These are phyloP conservation scores for Colaptes auratus DNA, from an alignment of 2,113 vertebrate genomes.

Conservation along the genomic window DNA sequence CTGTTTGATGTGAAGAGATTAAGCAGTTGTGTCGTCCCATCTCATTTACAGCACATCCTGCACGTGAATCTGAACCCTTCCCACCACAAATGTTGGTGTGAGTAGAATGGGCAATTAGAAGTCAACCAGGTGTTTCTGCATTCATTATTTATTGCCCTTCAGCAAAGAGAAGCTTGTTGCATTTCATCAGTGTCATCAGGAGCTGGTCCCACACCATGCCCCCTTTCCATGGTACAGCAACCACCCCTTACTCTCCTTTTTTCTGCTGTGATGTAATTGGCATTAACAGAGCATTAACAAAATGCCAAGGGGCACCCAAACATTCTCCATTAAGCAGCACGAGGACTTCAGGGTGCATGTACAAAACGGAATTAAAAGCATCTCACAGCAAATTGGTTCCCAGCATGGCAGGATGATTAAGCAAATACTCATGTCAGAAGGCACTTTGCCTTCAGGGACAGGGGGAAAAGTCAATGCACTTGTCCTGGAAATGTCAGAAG, in stretches of 20 bases:
- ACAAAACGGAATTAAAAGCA: not conserved
- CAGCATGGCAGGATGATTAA: not conserved
- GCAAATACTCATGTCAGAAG: not conserved
- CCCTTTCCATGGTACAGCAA: not conserved
- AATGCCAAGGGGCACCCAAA: not conserved
- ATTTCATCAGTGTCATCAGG: not conserved
- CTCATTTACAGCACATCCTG: not conserved
- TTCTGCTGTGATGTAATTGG: not conserved
- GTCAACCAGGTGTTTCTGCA: not conserved
- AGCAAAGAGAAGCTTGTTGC: not conserved
- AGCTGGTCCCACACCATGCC: not conserved
- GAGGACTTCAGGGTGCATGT: not conserved
- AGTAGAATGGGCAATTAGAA: not conserved
- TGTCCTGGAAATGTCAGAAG: not conserved
- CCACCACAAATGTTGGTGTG: not conserved
- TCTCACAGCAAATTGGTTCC: not conserved
- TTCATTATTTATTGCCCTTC: not conserved
- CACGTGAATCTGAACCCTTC: not conserved
- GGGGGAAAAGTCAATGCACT: not conserved
- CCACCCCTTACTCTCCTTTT: not conserved
- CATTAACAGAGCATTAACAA: slow-evolving; percentile 22
- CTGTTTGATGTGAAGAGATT: not conserved
- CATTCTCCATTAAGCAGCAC: not conserved
- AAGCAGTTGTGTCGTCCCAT: not conserved
- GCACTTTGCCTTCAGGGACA: not conserved